Base-by-base conservation (phyloP, 1,140 invertebrate genomes). In the Drosophila pandora region DNA sequence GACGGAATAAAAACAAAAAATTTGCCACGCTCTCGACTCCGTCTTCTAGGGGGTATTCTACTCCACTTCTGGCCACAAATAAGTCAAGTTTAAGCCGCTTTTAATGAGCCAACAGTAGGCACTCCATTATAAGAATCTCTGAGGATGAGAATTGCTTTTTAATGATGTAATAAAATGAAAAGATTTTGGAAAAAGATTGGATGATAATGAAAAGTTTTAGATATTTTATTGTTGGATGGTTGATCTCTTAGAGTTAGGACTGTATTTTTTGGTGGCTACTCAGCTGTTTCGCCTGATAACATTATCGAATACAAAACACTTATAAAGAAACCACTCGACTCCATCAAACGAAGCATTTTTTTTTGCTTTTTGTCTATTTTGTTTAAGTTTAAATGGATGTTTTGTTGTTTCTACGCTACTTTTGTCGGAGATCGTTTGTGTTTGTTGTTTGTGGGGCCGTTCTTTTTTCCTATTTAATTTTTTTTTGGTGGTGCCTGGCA, bases 331-430 rank as follows among this genome's bases (percentile, higher is more conserved):
- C n/a, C 61, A 65, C 64, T 65, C 61, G 65, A 69, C 63, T 69
- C 63, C 43, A 68, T 69, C 64, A 63, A 12, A 23, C 62, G 49
- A 25, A 68, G 63, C 63, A 39, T 48, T 32, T 73, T 74, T 41
- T 48, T 45, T 43, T 32, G 17, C 39, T 60, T 63, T 58, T 60
- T 55, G 62, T 63, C 48, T 76, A 73, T 82, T 83, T 60, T 37
- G 79, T 78, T 85, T 57, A 82, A 87, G 79, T 78, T 85, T 63
- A 82, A 87, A 76, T 82, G 49, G 74, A 82, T 39, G 50, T 25
- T n/a, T 47, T 69, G 65, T 85, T 84, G 81, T 85, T 87, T 78
- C 69, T 67, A 81, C 73, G 81, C 78, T 70, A 76, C 57, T 75
- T 81, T 78, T 55, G 60, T 32, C 30, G 64, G 64, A 65, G 71